phyloP scores from a whole-genome alignment of 2,888 invertebrate species.

The Drosophila buzzatii region DNA sequence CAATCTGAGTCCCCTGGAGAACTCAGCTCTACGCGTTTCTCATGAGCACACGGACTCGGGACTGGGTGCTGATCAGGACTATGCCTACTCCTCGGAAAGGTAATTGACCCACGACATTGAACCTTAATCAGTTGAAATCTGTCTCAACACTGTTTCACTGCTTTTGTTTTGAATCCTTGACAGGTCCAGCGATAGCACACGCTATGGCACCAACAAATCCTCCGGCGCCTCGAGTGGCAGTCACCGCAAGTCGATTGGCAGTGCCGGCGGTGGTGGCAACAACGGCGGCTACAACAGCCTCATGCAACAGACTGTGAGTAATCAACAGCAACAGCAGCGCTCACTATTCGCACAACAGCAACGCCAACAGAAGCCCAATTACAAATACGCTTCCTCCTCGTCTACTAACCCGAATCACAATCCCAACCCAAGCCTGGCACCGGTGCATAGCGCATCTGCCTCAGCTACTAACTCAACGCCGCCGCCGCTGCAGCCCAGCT shows the following conservation, averaged over 20 bases:
- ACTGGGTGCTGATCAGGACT: constrained; percentile 91
- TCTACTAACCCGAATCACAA: constrained; percentile 71
- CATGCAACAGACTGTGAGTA: constrained; percentile 85
- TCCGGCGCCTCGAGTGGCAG: constrained; percentile 85
- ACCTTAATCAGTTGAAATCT: background rate
- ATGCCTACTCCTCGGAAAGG: constrained; percentile 90
- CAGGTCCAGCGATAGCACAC: constrained; percentile 88
- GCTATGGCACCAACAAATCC: constrained; percentile 86
- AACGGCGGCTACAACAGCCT: constrained; percentile 82
- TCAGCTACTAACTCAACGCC: constrained; percentile 58
- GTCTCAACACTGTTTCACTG: background rate
- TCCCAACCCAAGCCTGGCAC: constrained; percentile 73
- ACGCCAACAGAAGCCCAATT: constrained; percentile 77
- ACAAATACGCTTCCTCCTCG: constrained; percentile 74
- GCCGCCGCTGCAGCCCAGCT: constrained; percentile 18
- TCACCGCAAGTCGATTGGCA: constrained; percentile 84
- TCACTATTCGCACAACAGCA: constrained; percentile 81
- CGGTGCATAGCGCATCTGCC: constrained; percentile 74
- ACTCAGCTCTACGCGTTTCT: constrained; percentile 87
- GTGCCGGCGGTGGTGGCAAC: constrained; percentile 67
- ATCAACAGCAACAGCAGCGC: constrained; percentile 84
- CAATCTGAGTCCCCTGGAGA: constrained; percentile 84
- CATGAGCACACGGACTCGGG: constrained; percentile 93
- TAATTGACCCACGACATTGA: constrained; percentile 71
- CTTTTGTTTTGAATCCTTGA: background rate